Evolutionary conservation across 1,140 invertebrate species (phyloP).

Genomic region (Ectropis grisescens): DNA sequence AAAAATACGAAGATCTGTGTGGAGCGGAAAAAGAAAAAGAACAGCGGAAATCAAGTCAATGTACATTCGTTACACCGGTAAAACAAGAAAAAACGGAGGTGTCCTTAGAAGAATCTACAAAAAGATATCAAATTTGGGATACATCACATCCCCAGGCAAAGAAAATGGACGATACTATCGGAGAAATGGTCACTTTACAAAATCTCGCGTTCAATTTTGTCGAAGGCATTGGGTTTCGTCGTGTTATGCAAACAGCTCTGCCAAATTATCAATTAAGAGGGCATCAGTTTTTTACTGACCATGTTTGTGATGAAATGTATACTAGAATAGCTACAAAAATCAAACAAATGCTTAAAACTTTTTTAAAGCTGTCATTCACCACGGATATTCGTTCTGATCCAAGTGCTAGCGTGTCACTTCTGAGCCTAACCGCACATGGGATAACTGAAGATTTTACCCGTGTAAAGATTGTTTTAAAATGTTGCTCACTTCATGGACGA

Average conservation of each 20-base stretch:
- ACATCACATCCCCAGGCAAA: constrained; percentile 5
- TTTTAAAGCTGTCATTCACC: constrained; percentile 11
- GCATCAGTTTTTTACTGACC: constrained; percentile 10
- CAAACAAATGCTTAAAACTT: constrained; percentile 3
- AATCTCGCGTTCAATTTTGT: constrained; percentile 17
- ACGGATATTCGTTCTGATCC: constrained; percentile 11
- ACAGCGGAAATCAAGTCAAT: background rate
- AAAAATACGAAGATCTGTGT: constrained; percentile 8
- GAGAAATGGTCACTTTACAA: constrained; percentile 23
- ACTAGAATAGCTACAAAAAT: constrained; percentile 7
- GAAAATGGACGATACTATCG: constrained; percentile 16
- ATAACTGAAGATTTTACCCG: constrained; percentile 7
- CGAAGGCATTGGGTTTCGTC: constrained; percentile 16
- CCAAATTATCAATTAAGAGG: constrained; percentile 18
- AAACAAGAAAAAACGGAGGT: background rate
- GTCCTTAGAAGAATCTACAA: constrained; percentile 2
- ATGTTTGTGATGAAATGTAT: constrained; percentile 14
- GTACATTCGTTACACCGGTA: background rate
- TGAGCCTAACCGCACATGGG: constrained; percentile 6
- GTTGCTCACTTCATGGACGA: constrained; percentile 3
- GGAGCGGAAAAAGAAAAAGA: background rate
- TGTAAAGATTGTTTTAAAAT: constrained; percentile 10
- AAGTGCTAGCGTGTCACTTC: constrained; percentile 4
- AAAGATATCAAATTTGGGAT: constrained; percentile 9
- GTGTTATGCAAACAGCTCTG: constrained; percentile 11